Evolutionary conservation across 1,140 invertebrate genomes (phyloP).

Genomic region (Drosophila subpulchrella): DNA sequence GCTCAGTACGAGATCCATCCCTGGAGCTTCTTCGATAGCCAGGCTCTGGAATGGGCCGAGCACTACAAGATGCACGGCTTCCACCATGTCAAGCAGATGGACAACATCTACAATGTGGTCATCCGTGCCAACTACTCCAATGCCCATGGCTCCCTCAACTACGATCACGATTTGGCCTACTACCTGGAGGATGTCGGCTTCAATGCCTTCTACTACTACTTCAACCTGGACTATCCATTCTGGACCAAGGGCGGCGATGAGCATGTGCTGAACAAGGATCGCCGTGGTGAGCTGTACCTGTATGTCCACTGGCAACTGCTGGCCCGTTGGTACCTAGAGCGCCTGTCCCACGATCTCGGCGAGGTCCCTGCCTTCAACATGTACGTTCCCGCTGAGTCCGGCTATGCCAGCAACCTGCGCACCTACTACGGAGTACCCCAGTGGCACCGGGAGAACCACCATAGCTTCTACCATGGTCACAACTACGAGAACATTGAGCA

Average conservation of each 20-base stretch:
- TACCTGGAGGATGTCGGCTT: constrained; percentile 89
- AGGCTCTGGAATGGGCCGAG: constrained; percentile 86
- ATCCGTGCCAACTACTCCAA: constrained; percentile 87
- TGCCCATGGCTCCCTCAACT: constrained; percentile 84
- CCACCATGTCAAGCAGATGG: constrained; percentile 85
- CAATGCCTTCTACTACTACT: constrained; percentile 88
- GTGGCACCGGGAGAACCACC: constrained; percentile 87
- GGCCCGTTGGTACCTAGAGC: constrained; percentile 88
- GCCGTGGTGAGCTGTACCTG: constrained; percentile 87
- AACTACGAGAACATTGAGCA: constrained; percentile 85
- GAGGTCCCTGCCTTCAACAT: constrained; percentile 87
- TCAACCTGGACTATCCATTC: constrained; percentile 85
- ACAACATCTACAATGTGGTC: constrained; percentile 84
- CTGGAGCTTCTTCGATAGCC: constrained; percentile 86
- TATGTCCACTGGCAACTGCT: constrained; percentile 88
- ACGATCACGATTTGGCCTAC: constrained; percentile 87
- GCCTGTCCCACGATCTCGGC: constrained; percentile 87
- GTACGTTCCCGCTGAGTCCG: constrained; percentile 85
- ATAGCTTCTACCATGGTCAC: constrained; percentile 85
- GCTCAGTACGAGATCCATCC: constrained; percentile 88
- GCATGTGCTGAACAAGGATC: constrained; percentile 85
- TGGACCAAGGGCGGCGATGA: constrained; percentile 85
- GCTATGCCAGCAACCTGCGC: constrained; percentile 87
- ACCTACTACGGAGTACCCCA: constrained; percentile 88
- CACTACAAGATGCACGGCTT: constrained; percentile 86